Evolutionary conservation across 2,797 vertebrate species (phyloP).

Genomic region (Poecilia gillii): DNA sequence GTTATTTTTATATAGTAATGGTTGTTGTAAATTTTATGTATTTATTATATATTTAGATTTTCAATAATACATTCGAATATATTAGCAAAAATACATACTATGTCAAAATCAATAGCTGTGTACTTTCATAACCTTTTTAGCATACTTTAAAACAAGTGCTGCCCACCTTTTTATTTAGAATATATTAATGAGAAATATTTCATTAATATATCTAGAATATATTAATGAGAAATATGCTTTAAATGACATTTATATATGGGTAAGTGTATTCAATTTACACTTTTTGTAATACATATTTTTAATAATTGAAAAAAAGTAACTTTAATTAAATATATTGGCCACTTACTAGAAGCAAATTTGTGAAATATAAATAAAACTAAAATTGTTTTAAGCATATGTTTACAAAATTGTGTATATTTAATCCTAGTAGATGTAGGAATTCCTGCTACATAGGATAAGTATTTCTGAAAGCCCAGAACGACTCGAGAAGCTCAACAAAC

Average conservation of each 20-base stretch:
- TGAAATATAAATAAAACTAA: background rate
- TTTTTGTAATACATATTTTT: background rate
- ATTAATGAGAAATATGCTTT: background rate
- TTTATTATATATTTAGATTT: background rate
- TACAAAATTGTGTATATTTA: background rate
- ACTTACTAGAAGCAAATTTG: background rate
- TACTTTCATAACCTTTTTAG: background rate
- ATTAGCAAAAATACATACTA: background rate
- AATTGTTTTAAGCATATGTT: background rate
- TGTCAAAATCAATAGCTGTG: background rate
- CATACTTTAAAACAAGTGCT: background rate
- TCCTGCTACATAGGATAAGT: background rate
- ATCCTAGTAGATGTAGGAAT: background rate
- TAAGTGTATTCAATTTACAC: background rate
- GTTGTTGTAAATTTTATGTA: background rate
- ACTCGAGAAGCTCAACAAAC: background rate
- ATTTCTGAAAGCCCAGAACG: background rate
- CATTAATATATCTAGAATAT: background rate
- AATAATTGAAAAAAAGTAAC: background rate
- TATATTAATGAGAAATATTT: background rate
- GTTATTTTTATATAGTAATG: background rate
- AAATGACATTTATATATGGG: background rate
- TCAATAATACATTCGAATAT: background rate
- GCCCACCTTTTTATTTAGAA: background rate
- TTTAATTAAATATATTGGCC: background rate